A percentile compares a stretch with the other conserved stretches of the same genome.
These are phyloP conservation scores for Zosterops borbonicus DNA, from an alignment of 2,113 vertebrate species.

Conservation along the genomic window DNA sequence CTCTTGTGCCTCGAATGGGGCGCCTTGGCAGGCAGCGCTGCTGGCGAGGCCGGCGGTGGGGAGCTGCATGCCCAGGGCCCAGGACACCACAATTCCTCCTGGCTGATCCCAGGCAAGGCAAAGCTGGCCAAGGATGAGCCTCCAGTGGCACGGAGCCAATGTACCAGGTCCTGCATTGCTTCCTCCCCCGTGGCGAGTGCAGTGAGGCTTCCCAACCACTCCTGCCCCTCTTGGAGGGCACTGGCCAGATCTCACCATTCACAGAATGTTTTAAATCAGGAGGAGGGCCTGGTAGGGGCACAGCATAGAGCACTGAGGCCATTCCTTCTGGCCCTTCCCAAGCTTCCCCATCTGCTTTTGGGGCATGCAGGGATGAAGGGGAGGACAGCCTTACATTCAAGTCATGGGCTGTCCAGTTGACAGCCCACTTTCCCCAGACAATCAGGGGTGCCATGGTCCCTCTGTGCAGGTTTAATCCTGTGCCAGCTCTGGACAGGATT, in stretches of 20 bases:
- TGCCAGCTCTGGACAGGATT: not conserved
- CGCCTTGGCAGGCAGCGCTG: not conserved
- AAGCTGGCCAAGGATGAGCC: not conserved
- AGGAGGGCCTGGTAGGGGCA: not conserved
- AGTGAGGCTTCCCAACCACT: not conserved
- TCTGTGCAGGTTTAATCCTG: not conserved
- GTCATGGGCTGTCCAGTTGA: not conserved
- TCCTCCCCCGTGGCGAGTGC: rapidly evolving
- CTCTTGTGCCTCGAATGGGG: not conserved
- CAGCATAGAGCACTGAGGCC: not conserved
- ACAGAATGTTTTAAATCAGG: not conserved
- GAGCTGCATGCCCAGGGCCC: rapidly evolving
- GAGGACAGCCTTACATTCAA: not conserved
- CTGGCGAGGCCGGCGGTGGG: rapidly evolving
- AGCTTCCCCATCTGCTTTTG: not conserved
- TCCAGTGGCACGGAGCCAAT: rapidly evolving
- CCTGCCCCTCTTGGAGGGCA: not conserved
- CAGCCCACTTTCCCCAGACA: not conserved
- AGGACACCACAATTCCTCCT: rapidly evolving
- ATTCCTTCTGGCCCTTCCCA: not conserved
- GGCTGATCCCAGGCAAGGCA: not conserved
- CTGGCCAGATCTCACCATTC: not conserved
- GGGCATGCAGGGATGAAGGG: rapidly evolving
- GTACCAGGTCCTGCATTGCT: not conserved
- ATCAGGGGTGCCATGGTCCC: not conserved